These are phyloP conservation scores for Drosophila cardini DNA, from an alignment of 1,140 invertebrate genomes.

Conservation along the genomic window DNA sequence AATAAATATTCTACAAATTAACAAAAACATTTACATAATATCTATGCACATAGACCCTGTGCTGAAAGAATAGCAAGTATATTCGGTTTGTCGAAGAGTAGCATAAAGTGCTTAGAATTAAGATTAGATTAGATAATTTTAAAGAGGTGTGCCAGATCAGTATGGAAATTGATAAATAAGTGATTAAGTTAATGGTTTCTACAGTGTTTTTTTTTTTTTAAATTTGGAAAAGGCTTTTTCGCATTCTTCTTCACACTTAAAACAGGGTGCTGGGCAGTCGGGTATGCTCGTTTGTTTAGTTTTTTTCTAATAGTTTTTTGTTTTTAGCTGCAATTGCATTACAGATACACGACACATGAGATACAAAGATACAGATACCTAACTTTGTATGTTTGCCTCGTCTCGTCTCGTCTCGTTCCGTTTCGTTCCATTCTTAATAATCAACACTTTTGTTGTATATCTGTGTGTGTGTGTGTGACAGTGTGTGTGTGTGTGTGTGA, in stretches of 20 bases:
- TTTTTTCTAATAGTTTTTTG: neutral
- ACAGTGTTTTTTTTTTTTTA: too few species aligned
- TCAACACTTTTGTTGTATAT: slow-evolving; percentile 27
- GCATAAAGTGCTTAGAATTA: too few species aligned
- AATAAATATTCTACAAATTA: slow-evolving; percentile 14
- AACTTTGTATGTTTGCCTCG: neutral
- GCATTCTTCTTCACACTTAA: too few species aligned
- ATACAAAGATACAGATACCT: neutral
- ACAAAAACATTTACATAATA: neutral
- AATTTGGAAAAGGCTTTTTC: too few species aligned
- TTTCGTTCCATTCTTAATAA: slow-evolving; percentile 39
- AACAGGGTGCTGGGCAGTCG: too few species aligned
- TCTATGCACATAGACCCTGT: too few species aligned
- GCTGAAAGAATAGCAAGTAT: too few species aligned
- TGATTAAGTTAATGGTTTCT: too few species aligned
- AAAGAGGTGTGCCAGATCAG: too few species aligned
- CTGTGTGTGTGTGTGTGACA: slow-evolving; percentile 6
- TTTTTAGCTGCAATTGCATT: neutral
- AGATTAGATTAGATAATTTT: too few species aligned
- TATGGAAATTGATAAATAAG: too few species aligned
- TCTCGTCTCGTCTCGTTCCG: neutral
- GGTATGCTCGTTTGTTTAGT: neutral
- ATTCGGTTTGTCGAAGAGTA: too few species aligned
- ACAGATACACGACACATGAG: slow-evolving; percentile 4
- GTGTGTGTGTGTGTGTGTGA: slow-evolving; percentile 1